Evolutionary conservation across 1,140 invertebrate species (phyloP).

Genomic region (Brachionus manjavacas): DNA sequence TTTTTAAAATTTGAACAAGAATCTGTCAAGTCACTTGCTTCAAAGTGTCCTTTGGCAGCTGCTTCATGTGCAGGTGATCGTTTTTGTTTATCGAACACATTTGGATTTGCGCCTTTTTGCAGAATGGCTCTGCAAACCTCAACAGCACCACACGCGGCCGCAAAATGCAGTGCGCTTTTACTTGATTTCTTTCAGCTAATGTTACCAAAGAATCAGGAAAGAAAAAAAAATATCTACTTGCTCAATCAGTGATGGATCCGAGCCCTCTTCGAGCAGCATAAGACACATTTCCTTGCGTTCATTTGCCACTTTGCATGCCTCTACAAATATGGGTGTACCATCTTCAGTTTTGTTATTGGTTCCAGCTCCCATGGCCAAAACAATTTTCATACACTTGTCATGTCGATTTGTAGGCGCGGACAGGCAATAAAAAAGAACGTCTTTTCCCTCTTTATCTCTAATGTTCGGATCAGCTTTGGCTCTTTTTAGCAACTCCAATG

Average conservation of each 20-base stretch:
- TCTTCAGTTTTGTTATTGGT: constrained; percentile 53
- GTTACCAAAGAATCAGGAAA: background rate
- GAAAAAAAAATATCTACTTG: constrained; percentile 46
- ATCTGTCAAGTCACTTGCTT: background rate
- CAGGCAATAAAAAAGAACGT: constrained; percentile 56
- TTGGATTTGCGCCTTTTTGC: constrained; percentile 50
- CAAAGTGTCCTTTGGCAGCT: constrained; percentile 50
- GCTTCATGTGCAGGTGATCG: constrained; percentile 54
- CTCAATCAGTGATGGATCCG: constrained; percentile 53
- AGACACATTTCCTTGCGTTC: constrained; percentile 55
- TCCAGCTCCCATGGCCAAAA: constrained; percentile 52
- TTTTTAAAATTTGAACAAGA: background rate
- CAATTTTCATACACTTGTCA: constrained; percentile 53
- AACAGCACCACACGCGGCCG: constrained; percentile 51
- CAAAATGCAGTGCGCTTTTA: constrained; percentile 54
- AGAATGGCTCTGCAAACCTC: constrained; percentile 52
- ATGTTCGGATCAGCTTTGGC: constrained; percentile 54
- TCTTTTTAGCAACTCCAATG: constrained; percentile 51
- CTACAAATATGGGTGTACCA: constrained; percentile 52
- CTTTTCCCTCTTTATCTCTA: constrained; percentile 56
- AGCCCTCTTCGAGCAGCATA: constrained; percentile 51
- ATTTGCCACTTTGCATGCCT: constrained; percentile 53
- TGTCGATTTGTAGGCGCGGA: constrained; percentile 53
- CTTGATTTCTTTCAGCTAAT: constrained; percentile 42
- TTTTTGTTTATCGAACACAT: constrained; percentile 50